Evolutionary conservation across 1,140 invertebrate species (phyloP).

Genomic region (Aphaenogaster floridana): DNA sequence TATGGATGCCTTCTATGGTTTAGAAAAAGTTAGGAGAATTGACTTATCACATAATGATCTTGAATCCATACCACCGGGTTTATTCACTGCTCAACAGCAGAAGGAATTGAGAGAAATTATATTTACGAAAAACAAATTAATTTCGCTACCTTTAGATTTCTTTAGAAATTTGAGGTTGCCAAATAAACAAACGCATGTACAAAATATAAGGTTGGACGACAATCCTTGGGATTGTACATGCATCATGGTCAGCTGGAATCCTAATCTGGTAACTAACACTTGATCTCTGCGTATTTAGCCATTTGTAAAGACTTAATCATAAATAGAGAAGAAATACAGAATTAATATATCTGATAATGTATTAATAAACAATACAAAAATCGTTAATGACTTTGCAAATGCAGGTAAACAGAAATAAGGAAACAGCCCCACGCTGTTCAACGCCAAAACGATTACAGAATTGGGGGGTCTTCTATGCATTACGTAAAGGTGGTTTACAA

Average conservation of each 20-base stretch:
- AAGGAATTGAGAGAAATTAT: slow-evolving; percentile 88
- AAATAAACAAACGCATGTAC: slow-evolving; percentile 74
- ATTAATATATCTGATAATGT: slow-evolving; percentile 8
- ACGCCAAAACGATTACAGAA: slow-evolving; percentile 88
- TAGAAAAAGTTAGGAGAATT: slow-evolving; percentile 88
- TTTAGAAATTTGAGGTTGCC: slow-evolving; percentile 86
- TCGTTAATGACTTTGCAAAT: slow-evolving; percentile 34
- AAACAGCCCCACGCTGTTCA: slow-evolving; percentile 88
- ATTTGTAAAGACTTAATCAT: neutral
- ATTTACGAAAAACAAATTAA: slow-evolving; percentile 89
- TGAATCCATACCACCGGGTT: slow-evolving; percentile 88
- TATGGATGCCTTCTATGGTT: slow-evolving; percentile 90
- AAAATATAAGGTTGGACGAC: slow-evolving; percentile 88
- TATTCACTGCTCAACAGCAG: slow-evolving; percentile 88
- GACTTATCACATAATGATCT: slow-evolving; percentile 90
- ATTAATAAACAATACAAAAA: neutral
- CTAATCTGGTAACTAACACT: slow-evolving; percentile 79
- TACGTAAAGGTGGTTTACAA: slow-evolving; percentile 85
- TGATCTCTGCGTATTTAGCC: neutral
- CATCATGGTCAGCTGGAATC: slow-evolving; percentile 89
- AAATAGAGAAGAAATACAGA: neutral
- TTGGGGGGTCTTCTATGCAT: slow-evolving; percentile 89
- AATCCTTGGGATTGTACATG: slow-evolving; percentile 92
- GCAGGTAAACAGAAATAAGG: slow-evolving; percentile 86
- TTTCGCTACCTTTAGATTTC: slow-evolving; percentile 87